A percentile compares a stretch with the other conserved stretches of the same genome.
These are phyloP conservation scores for Ametastegia equiseti DNA, from an alignment of 2,888 invertebrate species.

Conservation along the genomic window DNA sequence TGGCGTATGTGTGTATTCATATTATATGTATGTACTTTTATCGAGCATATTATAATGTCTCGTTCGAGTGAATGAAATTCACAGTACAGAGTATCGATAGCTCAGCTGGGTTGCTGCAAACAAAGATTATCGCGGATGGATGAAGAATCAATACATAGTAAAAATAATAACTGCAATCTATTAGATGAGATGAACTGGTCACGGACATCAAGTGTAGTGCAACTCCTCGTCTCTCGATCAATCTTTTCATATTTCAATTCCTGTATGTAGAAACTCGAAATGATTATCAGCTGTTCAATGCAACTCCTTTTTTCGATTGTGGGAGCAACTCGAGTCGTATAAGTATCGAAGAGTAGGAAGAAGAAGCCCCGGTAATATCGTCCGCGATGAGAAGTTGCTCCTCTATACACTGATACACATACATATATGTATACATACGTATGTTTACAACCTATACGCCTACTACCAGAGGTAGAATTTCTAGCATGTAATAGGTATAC, in stretches of 20 bases:
- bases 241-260: neutral
- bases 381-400: neutral
- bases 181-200: neutral
- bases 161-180: neutral
- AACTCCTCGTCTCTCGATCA: neutral
- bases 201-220: neutral
- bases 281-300: neutral
- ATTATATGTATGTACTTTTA: neutral
- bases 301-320: neutral
- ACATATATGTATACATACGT: too few relatives aligned
- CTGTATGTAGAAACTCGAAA: neutral
- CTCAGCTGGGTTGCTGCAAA: neutral
- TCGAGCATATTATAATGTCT: neutral
- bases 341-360: neutral
- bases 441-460: neutral
- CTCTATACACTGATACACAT: too few relatives aligned
- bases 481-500: neutral
- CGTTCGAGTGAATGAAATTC: neutral
- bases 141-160: neutral
- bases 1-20: too few relatives aligned
- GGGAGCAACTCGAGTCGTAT: neutral
- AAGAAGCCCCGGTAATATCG: slow-evolving; percentile 2
- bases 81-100: neutral
- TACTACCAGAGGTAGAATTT: neutral
- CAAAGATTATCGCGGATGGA: neutral